A percentile compares a stretch with the other conserved stretches of the same genome.
phyloP scores from a whole-genome alignment of 2,797 vertebrate genomes.

The Denticeps clupeoides region DNA sequence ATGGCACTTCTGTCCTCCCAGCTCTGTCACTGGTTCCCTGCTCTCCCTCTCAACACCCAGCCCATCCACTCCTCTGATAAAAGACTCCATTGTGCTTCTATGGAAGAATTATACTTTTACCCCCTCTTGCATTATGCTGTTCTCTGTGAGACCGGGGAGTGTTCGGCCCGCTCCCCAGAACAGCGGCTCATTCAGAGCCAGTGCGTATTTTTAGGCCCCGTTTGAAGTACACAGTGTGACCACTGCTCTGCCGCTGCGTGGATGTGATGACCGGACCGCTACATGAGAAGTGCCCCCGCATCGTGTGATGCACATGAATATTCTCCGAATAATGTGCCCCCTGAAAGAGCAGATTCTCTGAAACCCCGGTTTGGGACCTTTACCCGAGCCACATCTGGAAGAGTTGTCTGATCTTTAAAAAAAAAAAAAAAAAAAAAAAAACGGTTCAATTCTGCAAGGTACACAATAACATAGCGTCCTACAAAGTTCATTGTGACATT shows the following conservation, averaged over 20 bases:
- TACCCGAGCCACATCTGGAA: no score
- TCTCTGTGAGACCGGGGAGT: constrained; percentile 10
- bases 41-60: constrained; percentile 17
- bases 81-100: constrained; percentile 21
- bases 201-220: constrained; percentile 10
- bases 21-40: constrained; percentile 6
- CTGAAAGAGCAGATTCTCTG: no score
- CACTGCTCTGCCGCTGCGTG: not conserved
- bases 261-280: not conserved
- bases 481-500: no score
- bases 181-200: constrained; percentile 14
- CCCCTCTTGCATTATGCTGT: constrained; percentile 7
- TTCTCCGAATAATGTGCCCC: no score
- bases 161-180: constrained; percentile 3
- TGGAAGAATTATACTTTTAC: constrained; percentile 10
- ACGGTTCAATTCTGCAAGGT: no score
- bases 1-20: constrained; percentile 23
- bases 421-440: no score
- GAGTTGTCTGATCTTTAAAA: no score
- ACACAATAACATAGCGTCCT: no score
- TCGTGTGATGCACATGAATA: not conserved
- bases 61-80: not conserved
- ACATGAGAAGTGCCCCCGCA: constrained; percentile 2
- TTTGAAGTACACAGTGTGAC: constrained; percentile 7
- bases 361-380: no score